Base-by-base conservation (phyloP, 2,113 vertebrate species). In the Dryoscopus gambensis region DNA sequence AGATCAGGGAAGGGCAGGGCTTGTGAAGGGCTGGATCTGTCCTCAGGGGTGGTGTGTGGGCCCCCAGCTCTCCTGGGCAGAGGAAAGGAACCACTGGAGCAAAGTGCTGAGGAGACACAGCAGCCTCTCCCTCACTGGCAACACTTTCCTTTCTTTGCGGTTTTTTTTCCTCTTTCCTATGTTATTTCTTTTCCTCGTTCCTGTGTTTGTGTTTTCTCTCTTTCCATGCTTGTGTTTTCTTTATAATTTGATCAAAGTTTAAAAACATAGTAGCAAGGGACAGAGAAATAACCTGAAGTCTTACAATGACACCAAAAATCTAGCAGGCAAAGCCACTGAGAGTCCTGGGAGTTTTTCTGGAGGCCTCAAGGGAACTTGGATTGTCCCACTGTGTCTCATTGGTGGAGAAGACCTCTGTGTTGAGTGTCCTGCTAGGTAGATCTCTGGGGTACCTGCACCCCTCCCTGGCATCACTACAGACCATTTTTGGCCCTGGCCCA, bases 401-500 rank as follows among this genome's bases (percentile, higher is more conserved):
- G 27, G 37, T 35, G 49, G 35, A 75, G 60, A 46, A 22, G 20
- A 9, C 3, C 11, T 1, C 20, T 15, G 50, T 50, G 71, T 39
- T 6, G 3, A 22, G 16, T 4, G 21, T 23, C 23, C 79, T 56
- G 49, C 49, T 52, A 0, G 1, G 42, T 2, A 12, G 10, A 27
- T 7, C 42, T 31, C 62, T 50, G 35, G 33, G 49, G 15, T 21
- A 28, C 21, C 77, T 37, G 0, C 30, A n/a, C 6, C 23, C n/a
- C 40, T 64, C 56, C 13, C 2, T 6, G 22, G 39, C 18, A 10
- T n/a, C 1, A 0, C 17, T 7, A 1, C 39, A 2, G 23, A 10
- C 10, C 7, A 0, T 1, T 27, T 62, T 52, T 47, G 57, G 27
- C 44, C 20, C 33, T 35, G 47, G 39, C 14, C 6, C 0, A 0